phyloP scores from a whole-genome alignment of 2,113 vertebrate species.

The Malurus alboscapulatus region DNA sequence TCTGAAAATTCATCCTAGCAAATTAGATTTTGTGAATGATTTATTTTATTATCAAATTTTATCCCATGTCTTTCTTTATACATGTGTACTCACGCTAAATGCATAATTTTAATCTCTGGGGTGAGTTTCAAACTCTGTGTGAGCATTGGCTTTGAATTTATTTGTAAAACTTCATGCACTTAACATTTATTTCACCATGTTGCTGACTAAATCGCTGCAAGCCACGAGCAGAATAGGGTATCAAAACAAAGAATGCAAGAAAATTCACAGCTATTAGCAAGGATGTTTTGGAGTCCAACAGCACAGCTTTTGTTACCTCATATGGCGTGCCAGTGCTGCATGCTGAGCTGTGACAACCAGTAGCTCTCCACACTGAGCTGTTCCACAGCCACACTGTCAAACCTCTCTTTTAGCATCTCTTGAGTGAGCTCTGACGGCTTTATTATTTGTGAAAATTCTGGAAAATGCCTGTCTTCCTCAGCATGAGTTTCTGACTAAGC shows the following conservation, averaged over 20 bases:
- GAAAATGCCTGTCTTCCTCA: background rate
- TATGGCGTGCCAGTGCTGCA: background rate
- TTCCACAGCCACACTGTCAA: background rate
- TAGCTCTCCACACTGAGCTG: background rate
- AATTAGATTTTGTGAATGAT: background rate
- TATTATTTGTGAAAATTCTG: conserved; percentile 30
- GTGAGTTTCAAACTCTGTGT: background rate
- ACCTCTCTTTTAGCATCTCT: background rate
- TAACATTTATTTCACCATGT: background rate
- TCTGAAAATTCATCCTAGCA: background rate
- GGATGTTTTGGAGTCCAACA: background rate
- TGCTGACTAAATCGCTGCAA: background rate
- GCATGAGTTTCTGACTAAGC: conserved; percentile 34
- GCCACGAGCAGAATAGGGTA: background rate
- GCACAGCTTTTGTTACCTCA: background rate
- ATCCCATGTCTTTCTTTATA: background rate
- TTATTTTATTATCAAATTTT: background rate
- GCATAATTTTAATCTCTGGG: background rate
- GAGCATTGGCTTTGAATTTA: background rate
- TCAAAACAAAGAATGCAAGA: background rate
- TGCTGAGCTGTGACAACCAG: background rate
- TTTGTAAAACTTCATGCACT: background rate
- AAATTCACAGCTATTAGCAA: background rate
- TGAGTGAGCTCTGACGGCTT: background rate
- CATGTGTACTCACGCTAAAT: background rate